Percentiles rank a stretch among this genome's conserved stretches.
phyloP scores from a whole-genome alignment of 2,797 vertebrate genomes.

The Sitta carolinensis region DNA sequence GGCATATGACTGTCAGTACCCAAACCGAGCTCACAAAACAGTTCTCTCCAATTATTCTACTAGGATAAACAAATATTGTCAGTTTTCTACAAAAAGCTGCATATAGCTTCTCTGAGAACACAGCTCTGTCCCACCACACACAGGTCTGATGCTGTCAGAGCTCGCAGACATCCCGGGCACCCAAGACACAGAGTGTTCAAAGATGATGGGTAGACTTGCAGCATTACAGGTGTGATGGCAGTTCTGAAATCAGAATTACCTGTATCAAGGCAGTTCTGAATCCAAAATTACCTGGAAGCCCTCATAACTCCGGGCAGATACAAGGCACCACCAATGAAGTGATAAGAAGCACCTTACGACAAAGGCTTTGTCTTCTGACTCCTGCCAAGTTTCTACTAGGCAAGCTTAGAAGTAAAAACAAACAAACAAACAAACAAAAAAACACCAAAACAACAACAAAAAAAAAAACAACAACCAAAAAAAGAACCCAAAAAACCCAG shows the following conservation, averaged over 20 bases:
- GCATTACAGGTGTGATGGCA: neutral
- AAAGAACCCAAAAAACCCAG: too few species aligned
- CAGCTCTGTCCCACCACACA: rapidly evolving
- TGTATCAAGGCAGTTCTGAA: neutral
- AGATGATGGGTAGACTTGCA: neutral
- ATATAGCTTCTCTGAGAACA: neutral
- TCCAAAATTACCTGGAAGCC: neutral
- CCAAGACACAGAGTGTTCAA: neutral
- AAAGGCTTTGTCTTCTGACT: neutral
- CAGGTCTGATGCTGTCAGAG: neutral
- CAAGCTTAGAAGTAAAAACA: neutral
- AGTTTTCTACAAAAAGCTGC: neutral
- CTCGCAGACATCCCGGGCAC: neutral
- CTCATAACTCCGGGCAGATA: neutral
- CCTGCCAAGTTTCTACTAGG: neutral
- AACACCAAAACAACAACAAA: neutral
- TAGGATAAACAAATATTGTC: neutral
- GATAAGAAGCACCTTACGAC: neutral
- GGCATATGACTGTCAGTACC: neutral
- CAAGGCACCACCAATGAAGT: neutral
- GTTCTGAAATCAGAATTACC: neutral
- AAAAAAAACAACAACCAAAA: too few species aligned
- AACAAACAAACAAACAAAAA: neutral
- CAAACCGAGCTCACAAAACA: neutral
- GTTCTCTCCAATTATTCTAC: neutral